Conservation (phyloP, 2,113 vertebrate species). For the Pseudolaguvia tuberculata region DNA sequence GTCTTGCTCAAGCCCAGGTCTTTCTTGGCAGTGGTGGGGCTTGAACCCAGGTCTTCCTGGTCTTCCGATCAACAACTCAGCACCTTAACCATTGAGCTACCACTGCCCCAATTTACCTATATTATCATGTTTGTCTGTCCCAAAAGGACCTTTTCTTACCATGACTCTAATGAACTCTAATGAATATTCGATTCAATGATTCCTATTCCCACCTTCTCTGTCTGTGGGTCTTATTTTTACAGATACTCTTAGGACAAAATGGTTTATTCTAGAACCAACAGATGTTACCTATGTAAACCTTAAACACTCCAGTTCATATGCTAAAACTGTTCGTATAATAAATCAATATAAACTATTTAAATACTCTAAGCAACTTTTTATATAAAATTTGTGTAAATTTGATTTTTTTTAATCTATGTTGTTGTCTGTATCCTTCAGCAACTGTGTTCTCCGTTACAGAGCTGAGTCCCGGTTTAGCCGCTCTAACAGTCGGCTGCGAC, state of each 20-base stretch:
- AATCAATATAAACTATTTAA: too few species aligned
- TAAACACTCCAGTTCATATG: neutral
- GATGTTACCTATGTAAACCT: neutral
- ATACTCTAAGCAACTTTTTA: neutral
- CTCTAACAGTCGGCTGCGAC: slow-evolving; percentile 58
- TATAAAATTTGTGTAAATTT: neutral
- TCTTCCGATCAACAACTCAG: too few species aligned
- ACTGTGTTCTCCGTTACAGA: slow-evolving; percentile 49
- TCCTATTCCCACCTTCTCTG: too few species aligned
- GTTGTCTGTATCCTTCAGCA: neutral
- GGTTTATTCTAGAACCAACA: neutral
- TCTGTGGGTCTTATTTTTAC: neutral
- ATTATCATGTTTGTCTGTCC: too few species aligned
- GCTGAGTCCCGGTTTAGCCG: slow-evolving; percentile 60
- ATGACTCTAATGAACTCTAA: too few species aligned
- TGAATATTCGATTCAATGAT: too few species aligned
- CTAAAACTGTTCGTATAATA: neutral
- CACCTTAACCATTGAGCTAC: too few species aligned
- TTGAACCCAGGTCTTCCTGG: too few species aligned
- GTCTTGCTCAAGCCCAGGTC: too few species aligned
- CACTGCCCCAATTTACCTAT: too few species aligned
- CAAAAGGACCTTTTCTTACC: too few species aligned
- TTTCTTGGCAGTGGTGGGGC: too few species aligned
- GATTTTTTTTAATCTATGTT: neutral
- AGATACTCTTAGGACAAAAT: neutral